Conservation (phyloP, 2,113 vertebrate species). For the Prionailurus viverrinus region DNA sequence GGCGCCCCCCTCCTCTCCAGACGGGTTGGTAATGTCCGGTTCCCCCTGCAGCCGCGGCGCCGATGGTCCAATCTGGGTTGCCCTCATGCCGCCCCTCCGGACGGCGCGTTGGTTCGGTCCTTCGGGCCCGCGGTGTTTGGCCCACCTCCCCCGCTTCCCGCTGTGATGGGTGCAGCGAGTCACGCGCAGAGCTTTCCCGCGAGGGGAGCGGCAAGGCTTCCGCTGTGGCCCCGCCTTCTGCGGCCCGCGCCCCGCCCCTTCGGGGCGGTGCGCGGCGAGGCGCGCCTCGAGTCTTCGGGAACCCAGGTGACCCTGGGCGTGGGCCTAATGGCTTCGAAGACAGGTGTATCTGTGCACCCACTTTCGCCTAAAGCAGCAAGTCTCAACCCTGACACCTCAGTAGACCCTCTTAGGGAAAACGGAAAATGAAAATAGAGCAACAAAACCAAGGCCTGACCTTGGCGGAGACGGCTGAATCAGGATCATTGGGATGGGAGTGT, state of each 20-base stretch:
- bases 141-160: background rate
- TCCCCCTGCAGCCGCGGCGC: conserved; percentile 44
- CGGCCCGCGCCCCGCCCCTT: background rate
- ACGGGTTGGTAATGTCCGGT: conserved; percentile 63
- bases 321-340: fast-evolving
- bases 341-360: background rate
- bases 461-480: background rate
- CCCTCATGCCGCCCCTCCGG: background rate
- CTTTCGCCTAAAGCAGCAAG: background rate
- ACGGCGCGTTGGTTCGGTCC: conserved; percentile 36
- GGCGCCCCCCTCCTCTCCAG: background rate
- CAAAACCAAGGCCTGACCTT: background rate
- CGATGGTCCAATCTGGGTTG: conserved; percentile 58
- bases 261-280: background rate
- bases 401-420: background rate
- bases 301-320: fast-evolving
- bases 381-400: background rate
- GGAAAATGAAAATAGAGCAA: background rate
- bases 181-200: conserved; percentile 58
- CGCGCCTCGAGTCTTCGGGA: fast-evolving
- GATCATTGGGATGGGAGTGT: background rate
- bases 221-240: background rate
- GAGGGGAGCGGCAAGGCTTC: background rate
- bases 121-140: background rate
- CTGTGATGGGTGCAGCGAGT: background rate